Conservation (phyloP, 2,888 invertebrate species). For the Catocala fraxini region DNA sequence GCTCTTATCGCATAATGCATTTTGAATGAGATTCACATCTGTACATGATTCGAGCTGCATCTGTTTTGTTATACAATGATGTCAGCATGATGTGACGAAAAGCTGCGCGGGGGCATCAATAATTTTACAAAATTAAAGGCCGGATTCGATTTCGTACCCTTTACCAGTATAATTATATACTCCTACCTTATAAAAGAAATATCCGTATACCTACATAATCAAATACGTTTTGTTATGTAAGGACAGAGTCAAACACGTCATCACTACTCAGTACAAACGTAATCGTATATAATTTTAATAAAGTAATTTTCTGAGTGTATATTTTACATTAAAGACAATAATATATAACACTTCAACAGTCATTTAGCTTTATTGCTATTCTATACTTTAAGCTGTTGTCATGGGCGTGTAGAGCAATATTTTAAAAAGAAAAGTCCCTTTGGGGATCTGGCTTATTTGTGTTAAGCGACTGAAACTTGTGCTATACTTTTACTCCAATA, state of each 20-base stretch:
- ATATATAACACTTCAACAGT: neutral
- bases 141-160: neutral
- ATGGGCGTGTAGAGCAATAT: conserved; percentile 3
- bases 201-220: neutral
- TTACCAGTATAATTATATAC: neutral
- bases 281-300: neutral
- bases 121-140: conserved; percentile 8
- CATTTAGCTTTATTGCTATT: neutral
- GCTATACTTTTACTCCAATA: neutral
- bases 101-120: conserved; percentile 14
- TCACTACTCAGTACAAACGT: neutral
- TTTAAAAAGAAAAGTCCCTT: neutral
- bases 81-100: conserved; percentile 6
- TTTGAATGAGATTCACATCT: conserved; percentile 7
- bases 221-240: neutral
- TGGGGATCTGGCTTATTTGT: conserved; percentile 4
- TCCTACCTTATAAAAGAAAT: neutral
- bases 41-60: neutral
- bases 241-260: neutral
- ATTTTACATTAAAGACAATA: conserved; percentile 1
- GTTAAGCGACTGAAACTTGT: conserved; percentile 6
- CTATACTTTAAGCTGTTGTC: neutral
- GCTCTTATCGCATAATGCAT: neutral
- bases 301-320: conserved; percentile 2
- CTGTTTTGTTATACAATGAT: conserved; percentile 11